Conservation (phyloP, 1,140 invertebrate genomes). For the Ceratitis capitata region DNA sequence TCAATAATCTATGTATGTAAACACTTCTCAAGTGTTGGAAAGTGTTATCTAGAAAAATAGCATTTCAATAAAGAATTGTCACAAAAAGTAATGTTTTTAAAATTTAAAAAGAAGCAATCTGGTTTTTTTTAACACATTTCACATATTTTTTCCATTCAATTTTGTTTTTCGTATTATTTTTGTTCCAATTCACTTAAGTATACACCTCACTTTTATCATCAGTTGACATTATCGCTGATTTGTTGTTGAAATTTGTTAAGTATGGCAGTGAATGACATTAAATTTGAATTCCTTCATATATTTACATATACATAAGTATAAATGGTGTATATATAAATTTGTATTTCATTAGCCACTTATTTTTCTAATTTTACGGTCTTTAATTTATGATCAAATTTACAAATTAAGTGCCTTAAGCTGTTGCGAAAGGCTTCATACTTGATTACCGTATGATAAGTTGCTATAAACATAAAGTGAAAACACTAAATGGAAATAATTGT, state of each 20-base stretch:
- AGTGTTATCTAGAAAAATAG: no score
- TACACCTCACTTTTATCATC: background rate
- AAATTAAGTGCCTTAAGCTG: background rate
- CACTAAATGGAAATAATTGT: no score
- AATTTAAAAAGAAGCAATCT: no score
- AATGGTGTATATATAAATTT: background rate
- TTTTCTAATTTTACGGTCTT: no score
- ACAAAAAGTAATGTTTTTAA: no score
- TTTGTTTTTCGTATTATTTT: background rate
- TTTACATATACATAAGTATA: background rate
- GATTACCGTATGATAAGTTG: background rate
- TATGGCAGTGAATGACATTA: background rate
- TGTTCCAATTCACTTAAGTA: background rate
- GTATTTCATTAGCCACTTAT: background rate
- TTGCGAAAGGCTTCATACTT: background rate
- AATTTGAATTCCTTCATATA: background rate
- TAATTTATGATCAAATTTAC: background rate
- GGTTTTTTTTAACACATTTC: background rate
- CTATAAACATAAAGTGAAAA: background rate
- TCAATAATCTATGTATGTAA: no score
- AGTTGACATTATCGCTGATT: background rate
- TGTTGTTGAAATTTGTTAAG: background rate
- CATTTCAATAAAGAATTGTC: no score
- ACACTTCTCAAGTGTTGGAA: no score
- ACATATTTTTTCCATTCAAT: background rate